Evolutionary conservation across 2,888 invertebrate species (phyloP).

Genomic region (Drosophila paramelanica): DNA sequence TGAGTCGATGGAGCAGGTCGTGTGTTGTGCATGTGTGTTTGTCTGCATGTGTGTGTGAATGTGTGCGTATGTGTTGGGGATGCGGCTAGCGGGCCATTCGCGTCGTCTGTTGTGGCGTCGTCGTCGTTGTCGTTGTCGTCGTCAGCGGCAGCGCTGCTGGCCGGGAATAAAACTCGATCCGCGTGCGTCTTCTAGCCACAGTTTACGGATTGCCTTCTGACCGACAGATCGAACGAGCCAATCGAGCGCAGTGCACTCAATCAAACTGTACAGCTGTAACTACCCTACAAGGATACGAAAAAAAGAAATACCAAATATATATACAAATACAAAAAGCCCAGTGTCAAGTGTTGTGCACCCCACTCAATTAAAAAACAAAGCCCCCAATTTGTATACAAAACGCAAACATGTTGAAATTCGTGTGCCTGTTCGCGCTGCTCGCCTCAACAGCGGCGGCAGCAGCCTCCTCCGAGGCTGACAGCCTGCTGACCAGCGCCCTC

Average conservation of each 20-base stretch:
- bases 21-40: neutral
- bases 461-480: constrained; percentile 86
- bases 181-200: constrained; percentile 85
- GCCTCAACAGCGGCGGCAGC: constrained; percentile 85
- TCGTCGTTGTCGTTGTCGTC: constrained; percentile 42
- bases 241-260: constrained; percentile 79
- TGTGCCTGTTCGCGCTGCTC: constrained; percentile 85
- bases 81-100: constrained; percentile 33
- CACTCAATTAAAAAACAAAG: neutral
- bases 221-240: constrained; percentile 82
- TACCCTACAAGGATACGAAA: constrained; percentile 40
- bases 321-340: constrained; percentile 13
- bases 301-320: constrained; percentile 1
- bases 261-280: constrained; percentile 57
- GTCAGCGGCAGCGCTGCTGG: constrained; percentile 66
- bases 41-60: neutral
- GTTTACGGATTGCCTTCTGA: constrained; percentile 85
- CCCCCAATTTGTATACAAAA: too few species aligned
- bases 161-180: constrained; percentile 86
- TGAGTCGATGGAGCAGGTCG: constrained; percentile 12
- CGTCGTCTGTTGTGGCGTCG: constrained; percentile 49
- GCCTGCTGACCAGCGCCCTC: constrained; percentile 87
- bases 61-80: neutral
- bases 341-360: constrained; percentile 60
- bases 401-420: constrained; percentile 85